These are phyloP conservation scores for Atethmia centrago DNA, from an alignment of 2,888 invertebrate species.

Conservation along the genomic window DNA sequence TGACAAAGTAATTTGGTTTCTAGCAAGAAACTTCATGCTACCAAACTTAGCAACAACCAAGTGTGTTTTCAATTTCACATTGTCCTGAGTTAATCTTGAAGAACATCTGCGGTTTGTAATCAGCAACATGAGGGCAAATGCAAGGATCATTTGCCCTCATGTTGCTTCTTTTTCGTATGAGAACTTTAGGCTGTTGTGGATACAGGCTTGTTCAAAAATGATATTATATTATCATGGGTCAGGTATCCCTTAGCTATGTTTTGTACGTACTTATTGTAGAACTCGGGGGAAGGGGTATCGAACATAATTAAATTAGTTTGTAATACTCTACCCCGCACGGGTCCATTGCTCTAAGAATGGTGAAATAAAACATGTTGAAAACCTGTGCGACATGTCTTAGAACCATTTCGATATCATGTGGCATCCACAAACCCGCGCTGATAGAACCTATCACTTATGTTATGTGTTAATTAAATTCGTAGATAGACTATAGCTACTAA, in stretches of 20 bases:
- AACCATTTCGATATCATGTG: background rate
- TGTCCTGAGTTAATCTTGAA: background rate
- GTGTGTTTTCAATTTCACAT: background rate
- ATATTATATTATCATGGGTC: no score
- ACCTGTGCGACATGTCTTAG: no score
- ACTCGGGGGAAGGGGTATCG: no score
- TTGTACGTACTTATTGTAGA: no score
- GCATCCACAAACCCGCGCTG: background rate
- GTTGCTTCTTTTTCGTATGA: background rate
- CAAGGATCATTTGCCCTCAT: background rate
- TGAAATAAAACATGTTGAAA: background rate
- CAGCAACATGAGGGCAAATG: background rate
- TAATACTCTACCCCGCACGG: no score
- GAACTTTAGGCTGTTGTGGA: background rate
- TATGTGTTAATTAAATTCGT: background rate
- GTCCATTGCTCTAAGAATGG: background rate
- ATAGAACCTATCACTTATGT: no score
- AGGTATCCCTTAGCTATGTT: no score
- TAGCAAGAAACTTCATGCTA: background rate
- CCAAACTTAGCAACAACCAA: background rate
- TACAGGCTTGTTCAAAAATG: background rate
- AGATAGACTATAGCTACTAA: background rate
- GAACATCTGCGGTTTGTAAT: background rate
- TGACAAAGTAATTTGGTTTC: constrained; percentile 12
- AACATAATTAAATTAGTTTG: no score